These are phyloP conservation scores for Aphodius granarius DNA, from an alignment of 2,888 invertebrate species.

Conservation along the genomic window DNA sequence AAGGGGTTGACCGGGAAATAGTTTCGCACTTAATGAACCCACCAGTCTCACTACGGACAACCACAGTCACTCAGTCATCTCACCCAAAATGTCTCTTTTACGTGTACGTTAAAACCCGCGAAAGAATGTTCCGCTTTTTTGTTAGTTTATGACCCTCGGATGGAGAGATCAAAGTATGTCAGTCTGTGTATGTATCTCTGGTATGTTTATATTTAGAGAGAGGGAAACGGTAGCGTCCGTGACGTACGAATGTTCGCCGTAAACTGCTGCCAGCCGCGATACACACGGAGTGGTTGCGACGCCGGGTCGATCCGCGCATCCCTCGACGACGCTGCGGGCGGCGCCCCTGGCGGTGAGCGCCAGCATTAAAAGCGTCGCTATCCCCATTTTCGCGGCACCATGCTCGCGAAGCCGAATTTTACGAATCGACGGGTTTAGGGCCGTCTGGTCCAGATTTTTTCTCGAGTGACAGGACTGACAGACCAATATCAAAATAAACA, in stretches of 20 bases:
- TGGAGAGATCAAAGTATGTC: neutral
- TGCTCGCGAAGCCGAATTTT: conserved; percentile 13
- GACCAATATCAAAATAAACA: too few relatives aligned
- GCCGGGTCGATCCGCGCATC: conserved; percentile 48
- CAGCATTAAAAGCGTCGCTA: conserved; percentile 30
- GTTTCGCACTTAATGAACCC: neutral
- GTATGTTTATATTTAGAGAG: neutral
- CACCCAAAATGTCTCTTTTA: neutral
- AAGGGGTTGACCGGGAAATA: neutral
- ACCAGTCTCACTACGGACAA: conserved; percentile 5
- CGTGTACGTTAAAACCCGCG: neutral
- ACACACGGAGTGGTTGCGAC: neutral
- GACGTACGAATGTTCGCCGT: neutral
- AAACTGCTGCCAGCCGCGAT: neutral
- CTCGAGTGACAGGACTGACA: neutral
- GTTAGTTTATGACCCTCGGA: neutral
- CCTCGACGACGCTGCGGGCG: conserved; percentile 43
- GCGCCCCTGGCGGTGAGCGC: conserved; percentile 44
- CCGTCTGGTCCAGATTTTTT: neutral
- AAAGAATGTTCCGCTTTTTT: neutral
- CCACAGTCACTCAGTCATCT: conserved; percentile 21
- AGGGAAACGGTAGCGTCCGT: neutral
- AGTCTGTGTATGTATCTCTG: neutral
- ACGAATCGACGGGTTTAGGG: neutral
- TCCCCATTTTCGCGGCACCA: conserved; percentile 12